Percentiles rank a stretch among this genome's conserved stretches.
Conservation (phyloP, 1,140 invertebrate genomes). For the Theocolax elegans region DNA sequence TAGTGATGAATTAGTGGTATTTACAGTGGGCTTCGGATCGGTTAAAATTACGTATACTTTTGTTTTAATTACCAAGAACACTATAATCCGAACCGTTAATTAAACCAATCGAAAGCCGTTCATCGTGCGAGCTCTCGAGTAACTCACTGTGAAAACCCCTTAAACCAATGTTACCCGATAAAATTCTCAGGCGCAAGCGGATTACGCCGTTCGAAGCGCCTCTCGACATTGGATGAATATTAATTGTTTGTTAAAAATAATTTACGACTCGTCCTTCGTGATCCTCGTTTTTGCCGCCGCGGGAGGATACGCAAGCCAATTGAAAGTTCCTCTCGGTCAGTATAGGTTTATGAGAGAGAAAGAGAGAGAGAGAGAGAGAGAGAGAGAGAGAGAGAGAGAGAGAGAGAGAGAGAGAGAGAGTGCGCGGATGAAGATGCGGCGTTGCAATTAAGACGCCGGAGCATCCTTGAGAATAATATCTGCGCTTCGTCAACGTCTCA, state of each 20-base stretch:
- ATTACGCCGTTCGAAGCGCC: not conserved
- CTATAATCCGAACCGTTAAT: too few species aligned
- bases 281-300: not conserved
- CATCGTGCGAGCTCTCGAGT: not conserved
- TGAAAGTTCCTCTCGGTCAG: not conserved
- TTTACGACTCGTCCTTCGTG: slow-evolving; percentile 8
- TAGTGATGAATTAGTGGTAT: too few species aligned
- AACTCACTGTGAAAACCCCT: not conserved
- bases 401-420: too few species aligned
- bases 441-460: slow-evolving; percentile 28
- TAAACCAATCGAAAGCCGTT: too few species aligned
- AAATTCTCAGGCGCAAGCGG: not conserved
- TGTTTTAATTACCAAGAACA: too few species aligned
- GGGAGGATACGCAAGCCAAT: not conserved
- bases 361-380: too few species aligned
- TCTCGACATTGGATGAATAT: slow-evolving; percentile 25
- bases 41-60: too few species aligned
- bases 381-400: too few species aligned
- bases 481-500: slow-evolving; percentile 32
- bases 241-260: slow-evolving; percentile 34
- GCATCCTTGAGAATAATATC: slow-evolving; percentile 38
- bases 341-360: too few species aligned
- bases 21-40: too few species aligned
- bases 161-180: not conserved
- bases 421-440: slow-evolving; percentile 14